These are phyloP conservation scores for Sturnus vulgaris DNA, from an alignment of 2,113 vertebrate genomes.

Conservation along the genomic window DNA sequence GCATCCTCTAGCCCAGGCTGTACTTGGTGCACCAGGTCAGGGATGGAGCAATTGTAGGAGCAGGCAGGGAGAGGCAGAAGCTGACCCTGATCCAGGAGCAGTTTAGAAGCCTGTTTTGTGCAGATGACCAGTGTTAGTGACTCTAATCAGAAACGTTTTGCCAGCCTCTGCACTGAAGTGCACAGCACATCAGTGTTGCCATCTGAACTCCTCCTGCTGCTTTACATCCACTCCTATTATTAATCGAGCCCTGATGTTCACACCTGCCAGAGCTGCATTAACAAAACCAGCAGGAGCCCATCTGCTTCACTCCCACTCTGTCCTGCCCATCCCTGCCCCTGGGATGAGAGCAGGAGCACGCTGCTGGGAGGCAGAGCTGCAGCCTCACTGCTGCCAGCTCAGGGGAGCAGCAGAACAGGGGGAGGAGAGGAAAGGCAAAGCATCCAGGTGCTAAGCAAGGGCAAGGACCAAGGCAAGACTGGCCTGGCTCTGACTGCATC, in stretches of 20 bases:
- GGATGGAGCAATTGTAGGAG: accelerated
- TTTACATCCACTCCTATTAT: neutral
- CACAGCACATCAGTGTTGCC: neutral
- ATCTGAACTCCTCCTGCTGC: neutral
- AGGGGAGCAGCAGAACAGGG: accelerated
- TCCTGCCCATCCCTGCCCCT: accelerated
- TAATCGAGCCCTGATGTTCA: neutral
- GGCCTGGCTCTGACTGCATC: neutral
- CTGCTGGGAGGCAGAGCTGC: neutral
- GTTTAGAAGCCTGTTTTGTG: neutral
- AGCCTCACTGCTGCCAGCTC: neutral
- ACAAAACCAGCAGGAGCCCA: neutral
- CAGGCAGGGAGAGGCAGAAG: neutral
- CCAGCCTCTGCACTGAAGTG: neutral
- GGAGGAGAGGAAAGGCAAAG: neutral
- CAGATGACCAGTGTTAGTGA: neutral
- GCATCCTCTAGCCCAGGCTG: neutral
- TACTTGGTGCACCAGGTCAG: accelerated
- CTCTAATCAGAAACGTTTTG: neutral
- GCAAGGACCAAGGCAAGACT: neutral
- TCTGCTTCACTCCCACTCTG: neutral
- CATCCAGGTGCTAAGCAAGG: neutral
- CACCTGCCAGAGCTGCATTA: neutral
- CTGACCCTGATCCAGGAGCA: neutral
- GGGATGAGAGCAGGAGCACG: neutral